A percentile compares a stretch with the other conserved stretches of the same genome.
Evolutionary conservation across 2,113 vertebrate species (phyloP).

Genomic region (Leptodactylus fuscus): DNA sequence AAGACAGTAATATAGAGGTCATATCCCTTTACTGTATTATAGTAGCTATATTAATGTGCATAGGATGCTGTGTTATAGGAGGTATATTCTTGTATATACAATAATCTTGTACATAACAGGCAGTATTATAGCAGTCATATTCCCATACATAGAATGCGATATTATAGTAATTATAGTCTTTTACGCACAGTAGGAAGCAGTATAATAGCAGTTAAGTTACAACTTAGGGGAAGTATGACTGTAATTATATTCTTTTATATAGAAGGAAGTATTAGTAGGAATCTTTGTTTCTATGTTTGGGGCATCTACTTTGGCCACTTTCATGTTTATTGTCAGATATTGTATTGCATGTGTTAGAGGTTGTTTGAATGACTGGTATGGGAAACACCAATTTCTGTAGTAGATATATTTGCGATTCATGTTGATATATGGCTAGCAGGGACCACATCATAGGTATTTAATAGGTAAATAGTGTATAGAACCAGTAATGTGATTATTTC

Average conservation of each 20-base stretch:
- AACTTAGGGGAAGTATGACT: neutral
- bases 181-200: neutral
- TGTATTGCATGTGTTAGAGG: too few species aligned
- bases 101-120: neutral
- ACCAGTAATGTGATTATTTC: too few species aligned
- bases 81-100: neutral
- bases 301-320: too few species aligned
- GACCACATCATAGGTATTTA: too few species aligned
- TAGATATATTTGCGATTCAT: too few species aligned
- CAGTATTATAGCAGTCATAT: slow-evolving; percentile 7
- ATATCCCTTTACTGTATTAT: slow-evolving; percentile 1
- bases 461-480: too few species aligned
- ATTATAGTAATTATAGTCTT: neutral
- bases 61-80: neutral
- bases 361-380: too few species aligned
- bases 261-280: neutral
- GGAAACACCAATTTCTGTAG: too few species aligned
- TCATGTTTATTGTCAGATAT: too few species aligned
- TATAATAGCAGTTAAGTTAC: neutral
- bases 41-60: neutral
- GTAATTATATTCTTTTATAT: neutral
- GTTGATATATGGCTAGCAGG: too few species aligned
- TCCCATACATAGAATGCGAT: neutral
- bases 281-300: too few species aligned
- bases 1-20: neutral